Evolutionary conservation across 2,888 invertebrate species (phyloP), one percentile per base, ranked within the genome.

Genomic region (Pediacus dermestoides): DNA sequence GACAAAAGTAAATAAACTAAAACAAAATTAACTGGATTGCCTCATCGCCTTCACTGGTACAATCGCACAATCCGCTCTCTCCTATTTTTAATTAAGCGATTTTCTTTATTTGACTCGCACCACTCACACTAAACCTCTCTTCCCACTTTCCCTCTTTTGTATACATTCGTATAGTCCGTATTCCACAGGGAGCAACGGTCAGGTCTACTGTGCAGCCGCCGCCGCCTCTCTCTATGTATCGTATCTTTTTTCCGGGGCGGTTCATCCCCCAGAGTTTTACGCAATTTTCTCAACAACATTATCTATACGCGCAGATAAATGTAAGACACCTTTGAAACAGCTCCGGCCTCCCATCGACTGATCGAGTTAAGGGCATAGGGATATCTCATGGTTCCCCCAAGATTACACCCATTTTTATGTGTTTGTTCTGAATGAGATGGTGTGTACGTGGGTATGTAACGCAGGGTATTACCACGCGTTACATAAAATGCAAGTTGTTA

Each of bases 271-370:
- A 23, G 38, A 38, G 38, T 38, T 33, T 38, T 21, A 26, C 33
- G 39, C 34, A 39, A 39, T 39, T 34, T 39, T 39, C 39, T 25
- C 39, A 34, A 34, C 34, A 30, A 27, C 34, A 30, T 39, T 39
- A 39, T 30, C 34, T 39, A 34, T 27, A 16, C 38, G 18, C 28
- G 16, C 22, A 27, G 34, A 38, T 34, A 27, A 16, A 21, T 37
- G 30, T 38, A 38, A 26, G 34, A 28, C 38, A 37, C 28, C 37
- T 37, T 13, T 30, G 37, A 37, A 37, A 37, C 30, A 37, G 30
- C 27, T 27, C 28, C 28, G n/a, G n/a, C n/a, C 22, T 36, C 28
- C 27, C 27, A 27, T 15, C 28, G 25, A 16, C 37, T 30, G 30
- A 37, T 37, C 37, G 37, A 37, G 37, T 37, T 36, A 28, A 16